Percentiles rank a stretch among this genome's conserved stretches.
These are phyloP conservation scores for Acleris laterana DNA, from an alignment of 2,888 invertebrate species.

Conservation along the genomic window DNA sequence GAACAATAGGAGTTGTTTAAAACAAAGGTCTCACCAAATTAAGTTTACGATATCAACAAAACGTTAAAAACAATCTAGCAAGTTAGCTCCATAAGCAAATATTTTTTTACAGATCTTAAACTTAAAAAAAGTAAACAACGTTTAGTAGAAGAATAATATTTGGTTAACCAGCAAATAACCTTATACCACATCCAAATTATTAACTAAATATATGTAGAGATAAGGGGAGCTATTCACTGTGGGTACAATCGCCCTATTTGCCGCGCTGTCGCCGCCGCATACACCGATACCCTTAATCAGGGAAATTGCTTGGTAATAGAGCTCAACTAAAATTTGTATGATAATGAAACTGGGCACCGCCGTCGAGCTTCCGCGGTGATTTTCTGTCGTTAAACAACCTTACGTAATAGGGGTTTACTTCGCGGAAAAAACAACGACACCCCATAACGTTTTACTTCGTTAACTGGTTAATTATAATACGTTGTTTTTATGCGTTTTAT, in stretches of 20 bases:
- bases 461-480: conserved; percentile 35
- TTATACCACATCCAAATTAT: conserved; percentile 54
- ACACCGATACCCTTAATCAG: conserved; percentile 68
- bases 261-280: conserved; percentile 67
- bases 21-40: not conserved
- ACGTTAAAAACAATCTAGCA: conserved; percentile 8
- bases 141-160: no score
- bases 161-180: conserved; percentile 41
- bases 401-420: conserved; percentile 30
- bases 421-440: conserved; percentile 33
- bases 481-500: conserved; percentile 29
- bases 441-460: conserved; percentile 20
- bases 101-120: conserved; percentile 17
- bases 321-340: conserved; percentile 69
- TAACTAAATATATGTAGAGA: conserved; percentile 39
- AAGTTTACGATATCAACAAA: conserved; percentile 5
- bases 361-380: conserved; percentile 51
- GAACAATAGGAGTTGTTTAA: not conserved
- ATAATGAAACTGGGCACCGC: conserved; percentile 59
- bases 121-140: no score
- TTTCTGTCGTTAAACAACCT: conserved; percentile 44
- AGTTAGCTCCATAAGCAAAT: conserved; percentile 7
- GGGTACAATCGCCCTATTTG: conserved; percentile 69
- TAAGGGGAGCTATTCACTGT: conserved; percentile 67
- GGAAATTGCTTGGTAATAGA: conserved; percentile 73